Conservation (phyloP, 2,113 vertebrate species). For the Dascyllus trimaculatus region DNA sequence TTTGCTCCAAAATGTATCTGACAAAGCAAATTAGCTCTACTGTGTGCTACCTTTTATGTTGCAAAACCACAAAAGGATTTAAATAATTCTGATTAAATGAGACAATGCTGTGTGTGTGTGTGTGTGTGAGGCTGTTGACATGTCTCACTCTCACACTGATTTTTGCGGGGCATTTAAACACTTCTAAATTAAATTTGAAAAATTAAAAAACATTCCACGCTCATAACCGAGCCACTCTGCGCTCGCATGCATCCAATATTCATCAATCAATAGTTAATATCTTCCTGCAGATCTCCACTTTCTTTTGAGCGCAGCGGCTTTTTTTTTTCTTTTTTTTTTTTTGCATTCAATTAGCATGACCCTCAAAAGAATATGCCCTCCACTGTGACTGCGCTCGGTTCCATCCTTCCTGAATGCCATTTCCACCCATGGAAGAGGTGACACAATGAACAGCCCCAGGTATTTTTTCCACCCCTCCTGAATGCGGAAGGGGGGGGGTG, state of each 20-base stretch:
- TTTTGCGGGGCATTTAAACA: constrained; percentile 18
- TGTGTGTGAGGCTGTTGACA: not conserved
- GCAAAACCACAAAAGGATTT: too few species aligned
- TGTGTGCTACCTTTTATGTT: too few species aligned
- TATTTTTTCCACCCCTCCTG: constrained; percentile 62
- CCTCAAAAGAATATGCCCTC: constrained; percentile 63
- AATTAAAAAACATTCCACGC: not conserved
- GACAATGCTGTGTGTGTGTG: not conserved
- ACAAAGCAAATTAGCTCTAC: too few species aligned
- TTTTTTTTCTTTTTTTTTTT: too few species aligned
- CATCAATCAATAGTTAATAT: constrained; percentile 56
- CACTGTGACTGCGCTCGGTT: constrained; percentile 37
- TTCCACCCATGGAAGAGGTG: constrained; percentile 69
- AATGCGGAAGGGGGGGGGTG: constrained; percentile 2
- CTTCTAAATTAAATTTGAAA: constrained; percentile 25
- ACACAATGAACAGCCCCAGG: constrained; percentile 80
- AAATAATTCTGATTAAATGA: not conserved
- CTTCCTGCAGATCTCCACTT: constrained; percentile 27
- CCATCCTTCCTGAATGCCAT: constrained; percentile 57
- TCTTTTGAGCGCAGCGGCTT: constrained; percentile 42
- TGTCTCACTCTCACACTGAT: constrained; percentile 1
- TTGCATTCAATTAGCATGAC: constrained; percentile 59
- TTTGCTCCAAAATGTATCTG: too few species aligned
- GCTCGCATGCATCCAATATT: constrained; percentile 25
- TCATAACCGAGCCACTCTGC: not conserved